Base-by-base conservation (phyloP, 2,888 invertebrate genomes). In the Spialia ferax region DNA sequence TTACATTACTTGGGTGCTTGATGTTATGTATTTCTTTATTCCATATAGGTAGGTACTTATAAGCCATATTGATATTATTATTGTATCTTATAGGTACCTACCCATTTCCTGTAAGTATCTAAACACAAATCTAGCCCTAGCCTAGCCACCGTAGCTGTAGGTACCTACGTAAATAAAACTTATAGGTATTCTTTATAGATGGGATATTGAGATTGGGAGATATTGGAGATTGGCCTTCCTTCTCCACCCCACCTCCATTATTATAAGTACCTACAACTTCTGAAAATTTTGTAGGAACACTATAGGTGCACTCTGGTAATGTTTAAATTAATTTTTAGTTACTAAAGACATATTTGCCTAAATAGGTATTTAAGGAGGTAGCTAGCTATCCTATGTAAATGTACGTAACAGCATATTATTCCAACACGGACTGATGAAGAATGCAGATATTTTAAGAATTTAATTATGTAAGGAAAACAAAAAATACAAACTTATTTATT, bases 401-500 rank as follows among this genome's bases (percentile, higher is more conserved):
- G 74, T 75, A 75, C 70, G 70, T 74, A 73, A 70, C 68, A 70
- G 70, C 72, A 74, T 72, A 70, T 69, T 68, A 72, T 75, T 74
- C 73, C 73, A 75, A 72, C 69, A 71, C 70, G 70, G 72, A 74
- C 71, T 76, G 72, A 72, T 52, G 65, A 73, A 32, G 29, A 72
- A 72, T 72, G n/a, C 15, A 69, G 52, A 64, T 68, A 70, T 71
- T 62, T 62, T 69, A 65, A 66, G 60, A 64, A 60, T 70, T 45
- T 74, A 72, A 70, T 71, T 71, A 69, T 73, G 18, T 77, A 74
- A 74, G 67, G 64, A 62, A 74, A 73, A 70, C 69, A 63, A 73
- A 77, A 74, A 69, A 79, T n/a, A 23, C 72, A 69, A 70, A 79
- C 82, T 76, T 77, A 77, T 77, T 77, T 77, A 77, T 76, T 78